phyloP scores from a whole-genome alignment of 2,888 invertebrate genomes.

The Archips crataeganus region DNA sequence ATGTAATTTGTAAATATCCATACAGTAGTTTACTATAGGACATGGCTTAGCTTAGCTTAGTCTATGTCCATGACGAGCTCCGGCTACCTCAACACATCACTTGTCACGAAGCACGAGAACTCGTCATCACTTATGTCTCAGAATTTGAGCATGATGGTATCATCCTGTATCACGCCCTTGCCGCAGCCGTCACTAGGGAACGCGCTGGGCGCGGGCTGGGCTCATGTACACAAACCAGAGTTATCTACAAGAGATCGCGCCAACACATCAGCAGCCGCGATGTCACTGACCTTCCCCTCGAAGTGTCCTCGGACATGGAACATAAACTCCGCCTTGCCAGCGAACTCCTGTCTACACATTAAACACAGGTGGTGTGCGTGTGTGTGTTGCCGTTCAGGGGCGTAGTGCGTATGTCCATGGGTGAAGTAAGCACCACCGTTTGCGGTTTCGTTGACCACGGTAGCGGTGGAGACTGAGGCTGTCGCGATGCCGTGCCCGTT shows the following conservation, averaged over 20 bases:
- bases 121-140: constrained; percentile 58
- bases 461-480: constrained; percentile 77
- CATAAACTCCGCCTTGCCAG: constrained; percentile 89
- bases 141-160: constrained; percentile 80
- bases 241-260: constrained; percentile 83
- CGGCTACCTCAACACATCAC: constrained; percentile 40
- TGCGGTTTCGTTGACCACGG: constrained; percentile 75
- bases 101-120: constrained; percentile 42
- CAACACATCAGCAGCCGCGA: constrained; percentile 82
- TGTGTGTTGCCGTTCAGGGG: constrained; percentile 77
- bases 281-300: constrained; percentile 84
- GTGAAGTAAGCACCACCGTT: constrained; percentile 76
- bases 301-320: constrained; percentile 89
- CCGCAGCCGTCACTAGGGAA: constrained; percentile 73
- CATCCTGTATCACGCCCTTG: constrained; percentile 77
- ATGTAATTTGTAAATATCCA: neutral
- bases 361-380: constrained; percentile 86
- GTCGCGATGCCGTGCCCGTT: constrained; percentile 79
- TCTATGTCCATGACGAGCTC: constrained; percentile 30
- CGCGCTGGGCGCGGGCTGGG: constrained; percentile 74
- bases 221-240: constrained; percentile 85
- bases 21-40: neutral
- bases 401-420: constrained; percentile 79
- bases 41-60: constrained; percentile 2
- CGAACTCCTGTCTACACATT: constrained; percentile 88